Evolutionary conservation across 2,113 vertebrate genomes (phyloP).

Genomic region (Brienomyrus longianalis): DNA sequence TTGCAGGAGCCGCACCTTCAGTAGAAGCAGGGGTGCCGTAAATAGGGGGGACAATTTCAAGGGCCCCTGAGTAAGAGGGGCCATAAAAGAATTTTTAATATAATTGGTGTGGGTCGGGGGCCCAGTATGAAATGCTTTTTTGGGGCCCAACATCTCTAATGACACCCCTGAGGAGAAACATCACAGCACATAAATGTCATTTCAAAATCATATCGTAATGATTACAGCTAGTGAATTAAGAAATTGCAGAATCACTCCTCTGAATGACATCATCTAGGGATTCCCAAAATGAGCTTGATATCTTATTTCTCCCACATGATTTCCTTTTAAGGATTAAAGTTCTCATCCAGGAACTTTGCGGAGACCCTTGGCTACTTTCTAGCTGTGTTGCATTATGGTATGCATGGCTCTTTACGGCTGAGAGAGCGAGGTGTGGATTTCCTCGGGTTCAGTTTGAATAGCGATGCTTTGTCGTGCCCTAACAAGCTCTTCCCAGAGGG

Average conservation of each 20-base stretch:
- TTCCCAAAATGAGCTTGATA: neutral
- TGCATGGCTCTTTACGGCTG: neutral
- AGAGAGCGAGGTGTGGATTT: neutral
- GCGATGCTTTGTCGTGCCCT: conserved; percentile 1
- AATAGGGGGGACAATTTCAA: neutral
- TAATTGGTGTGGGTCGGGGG: neutral
- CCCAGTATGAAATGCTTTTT: neutral
- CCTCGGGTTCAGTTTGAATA: neutral
- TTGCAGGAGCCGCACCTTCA: neutral
- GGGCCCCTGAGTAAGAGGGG: neutral
- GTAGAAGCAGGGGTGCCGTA: neutral
- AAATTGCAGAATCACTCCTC: neutral
- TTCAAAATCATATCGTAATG: neutral
- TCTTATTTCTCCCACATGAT: neutral
- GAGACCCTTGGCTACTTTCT: neutral
- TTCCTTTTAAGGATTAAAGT: neutral
- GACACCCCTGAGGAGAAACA: neutral
- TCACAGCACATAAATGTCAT: neutral
- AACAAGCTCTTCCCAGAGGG: conserved; percentile 7
- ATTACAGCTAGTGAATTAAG: neutral
- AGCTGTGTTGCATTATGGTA: neutral
- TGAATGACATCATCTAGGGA: neutral
- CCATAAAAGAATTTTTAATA: neutral
- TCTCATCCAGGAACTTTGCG: neutral
- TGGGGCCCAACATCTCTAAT: too few relatives aligned